Percentiles rank a stretch among this genome's conserved stretches.
Conservation (phyloP, 1,140 invertebrate species). For the Hyposmocoma kahamanoa region DNA sequence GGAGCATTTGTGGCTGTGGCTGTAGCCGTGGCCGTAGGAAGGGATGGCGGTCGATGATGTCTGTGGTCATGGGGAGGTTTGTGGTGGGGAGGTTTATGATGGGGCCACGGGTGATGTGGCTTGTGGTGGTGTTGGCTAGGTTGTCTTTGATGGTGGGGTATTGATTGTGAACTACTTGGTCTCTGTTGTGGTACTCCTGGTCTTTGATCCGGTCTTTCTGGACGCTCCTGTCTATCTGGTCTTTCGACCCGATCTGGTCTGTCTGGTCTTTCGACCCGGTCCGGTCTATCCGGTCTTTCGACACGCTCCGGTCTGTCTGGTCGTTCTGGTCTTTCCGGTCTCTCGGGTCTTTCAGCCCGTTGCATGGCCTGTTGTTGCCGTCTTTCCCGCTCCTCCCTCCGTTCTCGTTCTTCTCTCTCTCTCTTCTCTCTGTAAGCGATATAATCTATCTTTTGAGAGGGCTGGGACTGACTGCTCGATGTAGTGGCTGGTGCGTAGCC, state of each 20-base stretch:
- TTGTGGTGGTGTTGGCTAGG: conserved; percentile 36
- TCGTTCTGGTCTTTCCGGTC: too few species aligned
- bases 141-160: conserved; percentile 36
- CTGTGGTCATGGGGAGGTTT: conserved; percentile 46
- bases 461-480: conserved; percentile 24
- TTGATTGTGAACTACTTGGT: too few species aligned
- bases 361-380: conserved; percentile 20
- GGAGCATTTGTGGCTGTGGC: conserved; percentile 6
- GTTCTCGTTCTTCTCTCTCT: conserved; percentile 57
- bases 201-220: too few species aligned
- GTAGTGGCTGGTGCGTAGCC: conserved; percentile 53
- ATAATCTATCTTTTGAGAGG: conserved; percentile 63
- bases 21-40: conserved; percentile 10
- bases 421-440: conserved; percentile 63
- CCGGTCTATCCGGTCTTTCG: too few species aligned
- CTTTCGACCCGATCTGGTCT: too few species aligned
- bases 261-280: too few species aligned
- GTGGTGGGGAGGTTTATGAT: conserved; percentile 48
- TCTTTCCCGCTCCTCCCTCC: conserved; percentile 44
- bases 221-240: too few species aligned
- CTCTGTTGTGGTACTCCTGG: too few species aligned
- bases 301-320: too few species aligned
- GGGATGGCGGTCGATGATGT: conserved; percentile 23
- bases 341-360: too few species aligned
- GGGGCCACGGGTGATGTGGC: conserved; percentile 44